Percentiles rank a stretch among this genome's conserved stretches.
These are phyloP conservation scores for Euproctis similis DNA, from an alignment of 2,888 invertebrate genomes.

Conservation along the genomic window DNA sequence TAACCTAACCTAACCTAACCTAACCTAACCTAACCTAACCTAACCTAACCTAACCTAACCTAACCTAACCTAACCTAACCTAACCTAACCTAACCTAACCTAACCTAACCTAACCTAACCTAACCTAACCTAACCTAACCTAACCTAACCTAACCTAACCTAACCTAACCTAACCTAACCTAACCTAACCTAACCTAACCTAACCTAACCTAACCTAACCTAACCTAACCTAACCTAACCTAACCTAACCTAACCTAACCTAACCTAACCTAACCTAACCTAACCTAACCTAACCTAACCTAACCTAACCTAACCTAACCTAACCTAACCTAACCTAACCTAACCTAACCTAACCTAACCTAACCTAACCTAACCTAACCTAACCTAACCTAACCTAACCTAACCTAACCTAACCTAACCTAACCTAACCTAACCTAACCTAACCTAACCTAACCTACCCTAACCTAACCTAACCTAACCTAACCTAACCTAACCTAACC, in stretches of 20 bases:
- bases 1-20: conserved; percentile 10
- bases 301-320: conserved; percentile 25
- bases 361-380: conserved; percentile 21
- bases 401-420: conserved; percentile 13
- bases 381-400: conserved; percentile 14
- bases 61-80: conserved; percentile 8
- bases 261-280: conserved; percentile 23
- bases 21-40: conserved; percentile 10
- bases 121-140: conserved; percentile 14
- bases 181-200: conserved; percentile 21
- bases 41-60: conserved; percentile 12
- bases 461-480: conserved; percentile 18
- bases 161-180: conserved; percentile 12
- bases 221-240: conserved; percentile 23
- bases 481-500: conserved; percentile 9
- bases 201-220: conserved; percentile 21
- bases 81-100: conserved; percentile 13
- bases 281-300: conserved; percentile 26
- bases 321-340: conserved; percentile 26
- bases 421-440: conserved; percentile 11
- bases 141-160: conserved; percentile 16
- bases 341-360: conserved; percentile 23
- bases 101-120: conserved; percentile 12
- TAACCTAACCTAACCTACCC: too few species aligned
- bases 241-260: conserved; percentile 23